Conservation (phyloP, 2,113 vertebrate genomes). For the Phrynosoma blainvillii region DNA sequence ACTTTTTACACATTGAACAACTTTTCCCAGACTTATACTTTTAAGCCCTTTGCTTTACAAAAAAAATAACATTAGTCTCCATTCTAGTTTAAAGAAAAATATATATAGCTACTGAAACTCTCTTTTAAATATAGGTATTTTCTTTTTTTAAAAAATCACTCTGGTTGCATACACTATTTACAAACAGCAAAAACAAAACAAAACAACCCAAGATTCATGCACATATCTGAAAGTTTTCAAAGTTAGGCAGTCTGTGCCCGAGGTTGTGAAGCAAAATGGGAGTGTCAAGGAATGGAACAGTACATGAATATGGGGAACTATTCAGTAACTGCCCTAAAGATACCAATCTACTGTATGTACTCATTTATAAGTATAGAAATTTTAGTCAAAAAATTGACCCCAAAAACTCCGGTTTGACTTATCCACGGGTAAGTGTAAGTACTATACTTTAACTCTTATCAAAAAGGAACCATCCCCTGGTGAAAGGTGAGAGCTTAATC, state of each 20-base stretch:
- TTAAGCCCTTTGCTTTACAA: constrained; percentile 57
- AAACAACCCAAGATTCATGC: constrained; percentile 45
- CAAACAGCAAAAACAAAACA: constrained; percentile 11
- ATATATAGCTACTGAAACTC: constrained; percentile 73
- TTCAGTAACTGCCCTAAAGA: constrained; percentile 60
- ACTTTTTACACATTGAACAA: constrained; percentile 48
- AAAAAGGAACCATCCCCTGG: background rate
- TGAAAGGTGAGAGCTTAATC: too few relatives aligned
- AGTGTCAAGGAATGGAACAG: constrained; percentile 38
- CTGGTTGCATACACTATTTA: constrained; percentile 45
- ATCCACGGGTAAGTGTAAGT: too few relatives aligned
- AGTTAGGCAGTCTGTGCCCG: constrained; percentile 56
- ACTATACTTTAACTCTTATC: constrained; percentile 46
- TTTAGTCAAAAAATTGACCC: too few relatives aligned
- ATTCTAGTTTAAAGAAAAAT: constrained; percentile 69
- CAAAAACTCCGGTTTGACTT: too few relatives aligned
- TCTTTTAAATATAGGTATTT: constrained; percentile 73
- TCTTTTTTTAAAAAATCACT: constrained; percentile 63
- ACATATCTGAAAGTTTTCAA: constrained; percentile 67
- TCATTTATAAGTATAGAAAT: too few relatives aligned
- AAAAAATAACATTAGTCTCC: constrained; percentile 65
- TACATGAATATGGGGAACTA: constrained; percentile 55
- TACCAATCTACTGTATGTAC: constrained; percentile 38
- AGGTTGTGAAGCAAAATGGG: constrained; percentile 60
- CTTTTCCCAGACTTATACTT: constrained; percentile 54